These are phyloP conservation scores for Synodontis membranacea DNA, from an alignment of 2,113 vertebrate genomes.

Conservation along the genomic window DNA sequence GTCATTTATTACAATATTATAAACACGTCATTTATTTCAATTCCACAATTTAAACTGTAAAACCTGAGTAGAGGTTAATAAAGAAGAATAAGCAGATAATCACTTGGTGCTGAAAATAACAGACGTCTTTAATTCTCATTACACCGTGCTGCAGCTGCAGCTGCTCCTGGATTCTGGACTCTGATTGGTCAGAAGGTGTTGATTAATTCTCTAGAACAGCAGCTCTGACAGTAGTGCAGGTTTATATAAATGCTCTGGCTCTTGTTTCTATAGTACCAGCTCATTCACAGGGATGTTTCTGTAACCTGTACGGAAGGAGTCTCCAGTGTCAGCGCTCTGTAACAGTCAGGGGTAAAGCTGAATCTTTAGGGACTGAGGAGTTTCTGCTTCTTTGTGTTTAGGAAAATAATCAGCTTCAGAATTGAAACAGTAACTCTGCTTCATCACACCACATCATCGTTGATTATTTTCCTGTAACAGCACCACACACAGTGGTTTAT, in stretches of 20 bases:
- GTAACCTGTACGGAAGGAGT: too few relatives aligned
- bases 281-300: too few relatives aligned
- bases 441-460: not conserved
- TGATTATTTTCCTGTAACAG: not conserved
- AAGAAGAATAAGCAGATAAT: not conserved
- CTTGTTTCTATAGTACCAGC: too few relatives aligned
- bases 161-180: not conserved
- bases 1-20: not conserved
- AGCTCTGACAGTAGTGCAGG: too few relatives aligned
- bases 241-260: too few relatives aligned
- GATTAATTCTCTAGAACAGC: too few relatives aligned
- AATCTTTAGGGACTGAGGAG: not conserved
- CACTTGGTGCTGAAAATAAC: not conserved
- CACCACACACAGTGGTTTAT: not conserved
- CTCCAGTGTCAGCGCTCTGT: too few relatives aligned
- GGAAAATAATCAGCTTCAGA: not conserved
- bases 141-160: not conserved
- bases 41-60: not conserved
- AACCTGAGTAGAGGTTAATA: too few relatives aligned
- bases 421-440: too few relatives aligned
- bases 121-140: not conserved
- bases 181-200: not conserved
- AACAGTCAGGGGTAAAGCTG: too few relatives aligned
- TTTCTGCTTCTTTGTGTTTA: not conserved
- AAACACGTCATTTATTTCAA: not conserved